These are phyloP conservation scores for Myiagra hebetior DNA, from an alignment of 2,113 vertebrate species.

Conservation along the genomic window DNA sequence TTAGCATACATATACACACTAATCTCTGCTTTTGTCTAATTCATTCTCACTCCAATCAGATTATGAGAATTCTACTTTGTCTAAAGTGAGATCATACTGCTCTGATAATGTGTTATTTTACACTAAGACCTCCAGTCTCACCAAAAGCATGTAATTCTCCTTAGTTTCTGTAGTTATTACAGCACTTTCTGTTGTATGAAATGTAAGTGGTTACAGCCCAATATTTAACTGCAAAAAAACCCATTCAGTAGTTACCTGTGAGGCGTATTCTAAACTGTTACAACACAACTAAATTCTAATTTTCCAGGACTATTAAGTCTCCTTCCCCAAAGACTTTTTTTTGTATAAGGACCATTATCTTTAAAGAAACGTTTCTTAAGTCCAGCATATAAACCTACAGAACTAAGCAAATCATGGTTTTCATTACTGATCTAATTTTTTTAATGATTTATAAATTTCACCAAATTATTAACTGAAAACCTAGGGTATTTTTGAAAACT, in stretches of 20 bases:
- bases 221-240: neutral
- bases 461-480: neutral
- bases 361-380: neutral
- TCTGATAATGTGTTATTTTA: neutral
- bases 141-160: neutral
- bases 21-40: neutral
- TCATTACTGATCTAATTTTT: neutral
- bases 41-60: neutral
- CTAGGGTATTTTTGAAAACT: fast-evolving
- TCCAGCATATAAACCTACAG: neutral
- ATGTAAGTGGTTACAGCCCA: neutral
- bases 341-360: neutral
- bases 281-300: neutral
- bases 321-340: neutral
- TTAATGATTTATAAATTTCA: neutral
- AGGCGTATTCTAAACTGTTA: neutral
- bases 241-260: neutral
- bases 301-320: neutral
- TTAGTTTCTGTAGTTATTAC: neutral
- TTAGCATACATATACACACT: neutral
- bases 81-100: neutral
- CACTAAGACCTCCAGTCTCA: neutral
- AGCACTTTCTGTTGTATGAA: neutral
- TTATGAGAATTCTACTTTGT: neutral
- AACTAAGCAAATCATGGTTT: neutral